A percentile compares a stretch with the other conserved stretches of the same genome.
Conservation (phyloP, 2,113 vertebrate species). For the Vidua macroura region DNA sequence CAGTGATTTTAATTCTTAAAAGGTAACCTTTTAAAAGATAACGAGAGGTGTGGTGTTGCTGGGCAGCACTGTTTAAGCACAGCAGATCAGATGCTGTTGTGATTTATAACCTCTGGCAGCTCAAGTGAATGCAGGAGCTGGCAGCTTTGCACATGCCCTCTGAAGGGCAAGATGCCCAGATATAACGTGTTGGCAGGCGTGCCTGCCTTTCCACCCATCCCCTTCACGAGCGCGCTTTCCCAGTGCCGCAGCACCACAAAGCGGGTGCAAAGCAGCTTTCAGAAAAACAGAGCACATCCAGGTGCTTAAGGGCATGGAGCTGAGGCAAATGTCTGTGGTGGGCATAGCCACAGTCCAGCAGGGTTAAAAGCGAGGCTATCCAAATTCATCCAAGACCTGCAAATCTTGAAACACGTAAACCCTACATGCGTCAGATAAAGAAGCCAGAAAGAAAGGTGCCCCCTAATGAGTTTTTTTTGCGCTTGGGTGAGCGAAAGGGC, state of each 20-base stretch:
- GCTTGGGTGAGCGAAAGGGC: constrained; percentile 86
- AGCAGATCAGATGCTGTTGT: background rate
- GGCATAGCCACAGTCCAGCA: background rate
- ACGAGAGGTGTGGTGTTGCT: background rate
- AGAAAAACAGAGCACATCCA: background rate
- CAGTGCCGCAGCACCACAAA: background rate
- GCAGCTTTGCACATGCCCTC: background rate
- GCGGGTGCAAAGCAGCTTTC: background rate
- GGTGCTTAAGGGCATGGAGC: background rate
- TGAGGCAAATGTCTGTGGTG: background rate
- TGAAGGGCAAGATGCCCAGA: background rate
- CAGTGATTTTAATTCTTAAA: background rate
- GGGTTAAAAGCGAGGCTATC: constrained; percentile 59
- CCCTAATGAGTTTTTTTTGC: constrained; percentile 90
- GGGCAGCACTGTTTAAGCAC: background rate
- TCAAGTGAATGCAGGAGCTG: background rate
- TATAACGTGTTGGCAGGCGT: background rate
- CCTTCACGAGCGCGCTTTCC: rapidly evolving
- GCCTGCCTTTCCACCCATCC: background rate
- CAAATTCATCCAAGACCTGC: constrained; percentile 70
- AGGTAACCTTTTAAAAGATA: background rate
- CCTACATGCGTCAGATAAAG: constrained; percentile 71
- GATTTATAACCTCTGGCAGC: background rate
- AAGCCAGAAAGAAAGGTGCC: constrained; percentile 74
- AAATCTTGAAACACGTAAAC: constrained; percentile 72